These are phyloP conservation scores for Poeciliopsis retropinna DNA, from an alignment of 2,113 vertebrate species.

Conservation along the genomic window DNA sequence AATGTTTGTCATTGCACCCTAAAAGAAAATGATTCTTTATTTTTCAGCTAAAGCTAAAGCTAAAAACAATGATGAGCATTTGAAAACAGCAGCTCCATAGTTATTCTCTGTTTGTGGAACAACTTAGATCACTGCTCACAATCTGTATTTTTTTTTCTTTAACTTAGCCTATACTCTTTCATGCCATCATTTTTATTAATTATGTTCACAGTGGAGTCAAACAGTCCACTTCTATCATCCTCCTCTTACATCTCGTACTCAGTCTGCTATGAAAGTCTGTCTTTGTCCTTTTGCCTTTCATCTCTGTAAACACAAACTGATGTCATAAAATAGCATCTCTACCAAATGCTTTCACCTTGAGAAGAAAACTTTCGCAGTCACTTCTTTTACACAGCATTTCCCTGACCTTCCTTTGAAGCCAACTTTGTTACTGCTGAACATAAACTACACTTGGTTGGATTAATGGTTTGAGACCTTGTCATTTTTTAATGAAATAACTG, in stretches of 20 bases:
- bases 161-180: not conserved
- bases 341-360: slow-evolving; percentile 37
- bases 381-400: slow-evolving; percentile 21
- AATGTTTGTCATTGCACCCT: not conserved
- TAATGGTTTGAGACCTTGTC: not conserved
- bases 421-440: slow-evolving; percentile 12
- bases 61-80: not conserved
- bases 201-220: not conserved
- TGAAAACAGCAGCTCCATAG: not conserved
- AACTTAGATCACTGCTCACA: not conserved
- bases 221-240: not conserved
- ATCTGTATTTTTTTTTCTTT: not conserved
- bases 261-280: not conserved
- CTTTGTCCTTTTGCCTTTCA: slow-evolving; percentile 40
- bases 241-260: slow-evolving; percentile 3
- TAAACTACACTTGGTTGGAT: not conserved
- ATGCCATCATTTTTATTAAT: slow-evolving; percentile 20
- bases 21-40: not conserved
- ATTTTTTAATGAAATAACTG: too few species aligned
- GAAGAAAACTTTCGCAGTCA: slow-evolving; percentile 26
- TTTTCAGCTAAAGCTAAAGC: too few species aligned
- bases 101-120: not conserved
- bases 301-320: slow-evolving; percentile 35
- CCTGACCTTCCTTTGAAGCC: slow-evolving; percentile 27
- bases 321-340: slow-evolving; percentile 27